phyloP scores from a whole-genome alignment of 1,140 invertebrate species.

The Drosophila tani region DNA sequence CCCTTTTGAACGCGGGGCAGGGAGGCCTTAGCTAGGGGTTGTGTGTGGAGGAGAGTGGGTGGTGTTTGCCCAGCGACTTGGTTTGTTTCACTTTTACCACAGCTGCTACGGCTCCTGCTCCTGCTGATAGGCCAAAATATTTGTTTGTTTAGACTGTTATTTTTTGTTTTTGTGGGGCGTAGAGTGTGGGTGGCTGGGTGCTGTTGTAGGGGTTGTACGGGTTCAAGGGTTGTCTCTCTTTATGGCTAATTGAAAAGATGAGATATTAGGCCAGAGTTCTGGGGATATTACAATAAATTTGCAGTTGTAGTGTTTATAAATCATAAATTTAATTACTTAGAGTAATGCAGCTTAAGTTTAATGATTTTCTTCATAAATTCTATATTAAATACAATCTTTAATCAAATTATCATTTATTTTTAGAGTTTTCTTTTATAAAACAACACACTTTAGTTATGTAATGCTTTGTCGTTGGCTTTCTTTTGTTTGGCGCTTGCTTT shows the following conservation, averaged over 20 bases:
- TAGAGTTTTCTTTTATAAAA: background rate
- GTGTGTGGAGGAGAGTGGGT: background rate
- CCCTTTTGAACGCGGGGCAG: slow-evolving; percentile 34
- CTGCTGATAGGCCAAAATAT: slow-evolving; percentile 53
- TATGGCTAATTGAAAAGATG: slow-evolving; percentile 21
- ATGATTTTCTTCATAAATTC: too few species aligned
- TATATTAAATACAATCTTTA: background rate
- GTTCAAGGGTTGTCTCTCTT: slow-evolving; percentile 32
- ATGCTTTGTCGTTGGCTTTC: background rate
- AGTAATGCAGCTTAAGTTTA: background rate
- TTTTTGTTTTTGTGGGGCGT: slow-evolving; percentile 19
- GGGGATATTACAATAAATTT: background rate
- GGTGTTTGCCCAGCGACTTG: slow-evolving; percentile 45
- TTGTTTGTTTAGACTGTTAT: slow-evolving; percentile 48
- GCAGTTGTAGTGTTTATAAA: background rate
- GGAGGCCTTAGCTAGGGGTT: background rate
- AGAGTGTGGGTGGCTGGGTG: background rate
- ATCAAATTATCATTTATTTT: background rate
- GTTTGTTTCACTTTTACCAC: slow-evolving; percentile 40
- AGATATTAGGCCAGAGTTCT: background rate
- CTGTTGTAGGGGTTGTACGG: background rate
- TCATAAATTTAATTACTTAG: background rate
- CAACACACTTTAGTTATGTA: background rate
- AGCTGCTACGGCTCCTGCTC: slow-evolving; percentile 10
- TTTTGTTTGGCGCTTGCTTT: background rate